phyloP scores from a whole-genome alignment of 2,113 vertebrate genomes.

The Verasper variegatus region DNA sequence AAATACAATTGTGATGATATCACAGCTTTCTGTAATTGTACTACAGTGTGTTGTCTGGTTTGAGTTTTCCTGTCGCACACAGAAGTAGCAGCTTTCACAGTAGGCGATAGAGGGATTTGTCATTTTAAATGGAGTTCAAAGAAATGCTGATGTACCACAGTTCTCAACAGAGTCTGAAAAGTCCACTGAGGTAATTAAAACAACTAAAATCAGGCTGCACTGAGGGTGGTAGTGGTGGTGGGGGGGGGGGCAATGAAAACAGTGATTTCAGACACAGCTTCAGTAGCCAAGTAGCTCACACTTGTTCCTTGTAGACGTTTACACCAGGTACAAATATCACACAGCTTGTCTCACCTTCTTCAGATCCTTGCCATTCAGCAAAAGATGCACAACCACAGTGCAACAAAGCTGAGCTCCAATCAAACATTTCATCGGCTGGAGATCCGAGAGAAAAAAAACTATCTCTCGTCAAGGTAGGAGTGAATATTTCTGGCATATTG shows the following conservation, averaged over 20 bases:
- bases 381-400: not conserved
- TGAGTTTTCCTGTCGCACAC: not conserved
- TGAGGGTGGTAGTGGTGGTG: not conserved
- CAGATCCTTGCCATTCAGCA: constrained; percentile 6
- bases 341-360: not conserved
- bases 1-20: not conserved
- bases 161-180: not conserved
- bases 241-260: not conserved
- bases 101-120: not conserved
- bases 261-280: not conserved
- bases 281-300: not conserved
- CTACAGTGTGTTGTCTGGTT: too few species aligned
- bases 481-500: constrained; percentile 33
- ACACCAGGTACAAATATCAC: not conserved
- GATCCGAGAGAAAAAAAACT: not conserved
- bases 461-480: constrained; percentile 21
- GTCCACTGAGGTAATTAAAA: constrained; percentile 3
- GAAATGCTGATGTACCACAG: constrained; percentile 6
- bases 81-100: not conserved
- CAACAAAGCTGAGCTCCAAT: constrained; percentile 12
- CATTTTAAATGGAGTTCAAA: constrained; percentile 2
- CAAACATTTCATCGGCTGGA: constrained; percentile 12
- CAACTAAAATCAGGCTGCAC: not conserved
- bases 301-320: too few species aligned
- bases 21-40: not conserved